These are phyloP conservation scores for Sebastes miniatus DNA, from an alignment of 2,797 vertebrate species.

Conservation along the genomic window DNA sequence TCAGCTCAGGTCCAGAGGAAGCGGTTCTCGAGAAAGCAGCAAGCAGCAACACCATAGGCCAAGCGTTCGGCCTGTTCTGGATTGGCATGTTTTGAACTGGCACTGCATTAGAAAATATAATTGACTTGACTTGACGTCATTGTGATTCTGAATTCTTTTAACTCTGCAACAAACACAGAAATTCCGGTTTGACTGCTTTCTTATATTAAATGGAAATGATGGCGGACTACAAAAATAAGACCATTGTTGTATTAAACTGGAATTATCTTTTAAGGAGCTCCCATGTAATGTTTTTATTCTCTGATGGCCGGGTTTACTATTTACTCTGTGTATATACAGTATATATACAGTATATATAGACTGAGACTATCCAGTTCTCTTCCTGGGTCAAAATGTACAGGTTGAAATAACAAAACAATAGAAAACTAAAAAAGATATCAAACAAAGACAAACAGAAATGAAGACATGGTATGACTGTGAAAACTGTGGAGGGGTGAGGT, in stretches of 20 bases:
- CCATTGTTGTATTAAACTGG: neutral
- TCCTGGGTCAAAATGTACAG: no score
- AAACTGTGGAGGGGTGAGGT: constrained; percentile 68
- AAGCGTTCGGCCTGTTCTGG: neutral
- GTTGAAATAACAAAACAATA: constrained; percentile 32
- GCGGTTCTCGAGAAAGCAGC: neutral
- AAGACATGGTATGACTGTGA: constrained; percentile 79
- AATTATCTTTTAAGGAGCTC: neutral
- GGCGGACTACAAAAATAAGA: neutral
- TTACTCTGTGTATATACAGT: no score
- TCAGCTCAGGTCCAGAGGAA: neutral
- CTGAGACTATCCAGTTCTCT: no score
- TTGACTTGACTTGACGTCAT: neutral
- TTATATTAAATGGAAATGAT: neutral
- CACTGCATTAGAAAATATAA: neutral
- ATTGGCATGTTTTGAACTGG: neutral
- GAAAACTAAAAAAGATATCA: constrained; percentile 66
- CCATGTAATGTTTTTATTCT: neutral
- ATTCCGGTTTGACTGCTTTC: neutral
- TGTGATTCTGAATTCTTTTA: neutral
- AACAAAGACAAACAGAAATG: constrained; percentile 75
- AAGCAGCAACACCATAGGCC: neutral
- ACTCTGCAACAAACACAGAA: neutral
- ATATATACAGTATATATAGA: no score
- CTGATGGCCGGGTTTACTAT: no score